These are phyloP conservation scores for Belonocnema kinseyi DNA, from an alignment of 1,140 invertebrate genomes.

Conservation along the genomic window DNA sequence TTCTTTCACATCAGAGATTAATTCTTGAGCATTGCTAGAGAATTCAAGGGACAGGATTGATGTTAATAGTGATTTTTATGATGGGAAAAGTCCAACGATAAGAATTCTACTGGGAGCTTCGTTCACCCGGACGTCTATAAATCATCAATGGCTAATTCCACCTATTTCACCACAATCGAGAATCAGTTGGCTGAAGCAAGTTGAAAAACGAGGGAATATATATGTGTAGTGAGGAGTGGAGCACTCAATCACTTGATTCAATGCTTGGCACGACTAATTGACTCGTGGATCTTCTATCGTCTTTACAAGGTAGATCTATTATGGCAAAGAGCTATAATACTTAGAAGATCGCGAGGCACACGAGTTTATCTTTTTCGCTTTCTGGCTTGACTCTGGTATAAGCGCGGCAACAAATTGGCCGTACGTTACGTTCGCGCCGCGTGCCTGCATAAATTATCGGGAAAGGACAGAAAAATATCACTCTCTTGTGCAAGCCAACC, in stretches of 20 bases:
- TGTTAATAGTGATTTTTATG: not conserved
- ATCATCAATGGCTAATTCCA: slow-evolving; percentile 4
- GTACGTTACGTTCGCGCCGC: slow-evolving; percentile 49
- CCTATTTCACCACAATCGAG: slow-evolving; percentile 3
- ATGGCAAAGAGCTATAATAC: slow-evolving; percentile 33
- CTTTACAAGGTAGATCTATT: slow-evolving; percentile 52
- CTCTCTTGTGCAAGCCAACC: slow-evolving; percentile 40
- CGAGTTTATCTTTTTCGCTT: slow-evolving; percentile 48
- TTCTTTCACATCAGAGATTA: slow-evolving; percentile 22
- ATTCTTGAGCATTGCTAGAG: slow-evolving; percentile 6
- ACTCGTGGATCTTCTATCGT: slow-evolving; percentile 50
- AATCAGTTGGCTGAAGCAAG: not conserved
- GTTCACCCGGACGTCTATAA: not conserved
- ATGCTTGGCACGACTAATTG: slow-evolving; percentile 46
- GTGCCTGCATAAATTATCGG: slow-evolving; percentile 49
- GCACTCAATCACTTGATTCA: slow-evolving; percentile 36
- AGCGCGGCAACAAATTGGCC: slow-evolving; percentile 53
- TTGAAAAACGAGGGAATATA: not conserved
- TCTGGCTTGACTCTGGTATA: slow-evolving; percentile 34
- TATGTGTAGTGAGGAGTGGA: slow-evolving; percentile 24
- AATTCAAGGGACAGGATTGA: slow-evolving; percentile 1
- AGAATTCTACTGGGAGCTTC: not conserved
- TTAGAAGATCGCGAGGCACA: slow-evolving; percentile 39
- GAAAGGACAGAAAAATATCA: slow-evolving; percentile 50
- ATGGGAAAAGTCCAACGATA: not conserved